phyloP scores from a whole-genome alignment of 2,797 vertebrate species.

The Sebastes trivittatus region DNA sequence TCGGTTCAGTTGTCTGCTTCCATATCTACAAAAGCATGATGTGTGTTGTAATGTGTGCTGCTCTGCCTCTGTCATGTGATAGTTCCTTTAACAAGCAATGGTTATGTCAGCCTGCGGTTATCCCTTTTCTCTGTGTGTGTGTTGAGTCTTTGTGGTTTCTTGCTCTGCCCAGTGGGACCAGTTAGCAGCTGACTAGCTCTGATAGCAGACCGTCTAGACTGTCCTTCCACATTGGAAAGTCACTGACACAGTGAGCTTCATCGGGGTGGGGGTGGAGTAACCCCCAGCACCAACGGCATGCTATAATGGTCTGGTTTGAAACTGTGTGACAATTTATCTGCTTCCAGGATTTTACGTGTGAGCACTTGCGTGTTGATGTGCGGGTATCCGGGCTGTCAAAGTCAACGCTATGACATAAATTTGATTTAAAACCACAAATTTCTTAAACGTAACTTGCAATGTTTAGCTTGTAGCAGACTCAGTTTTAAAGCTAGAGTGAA shows the following conservation, averaged over 20 bases:
- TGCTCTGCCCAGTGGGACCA: neutral
- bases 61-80: neutral
- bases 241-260: neutral
- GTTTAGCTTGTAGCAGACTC: too few species aligned
- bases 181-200: neutral
- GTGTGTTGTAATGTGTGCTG: neutral
- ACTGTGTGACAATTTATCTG: neutral
- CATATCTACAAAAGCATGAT: neutral
- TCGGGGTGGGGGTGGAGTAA: neutral
- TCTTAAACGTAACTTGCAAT: too few species aligned
- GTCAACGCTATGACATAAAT: fast-evolving
- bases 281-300: neutral
- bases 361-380: neutral
- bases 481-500: too few species aligned
- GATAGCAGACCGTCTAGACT: neutral
- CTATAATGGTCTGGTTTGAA: neutral
- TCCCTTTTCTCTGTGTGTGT: neutral
- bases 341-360: neutral
- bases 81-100: neutral
- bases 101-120: neutral
- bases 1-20: neutral
- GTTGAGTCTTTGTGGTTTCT: neutral
- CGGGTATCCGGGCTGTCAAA: too few species aligned
- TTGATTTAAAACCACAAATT: fast-evolving
- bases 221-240: neutral